Evolutionary conservation across 2,113 vertebrate species (phyloP).

Genomic region (Tetrao urogallus): DNA sequence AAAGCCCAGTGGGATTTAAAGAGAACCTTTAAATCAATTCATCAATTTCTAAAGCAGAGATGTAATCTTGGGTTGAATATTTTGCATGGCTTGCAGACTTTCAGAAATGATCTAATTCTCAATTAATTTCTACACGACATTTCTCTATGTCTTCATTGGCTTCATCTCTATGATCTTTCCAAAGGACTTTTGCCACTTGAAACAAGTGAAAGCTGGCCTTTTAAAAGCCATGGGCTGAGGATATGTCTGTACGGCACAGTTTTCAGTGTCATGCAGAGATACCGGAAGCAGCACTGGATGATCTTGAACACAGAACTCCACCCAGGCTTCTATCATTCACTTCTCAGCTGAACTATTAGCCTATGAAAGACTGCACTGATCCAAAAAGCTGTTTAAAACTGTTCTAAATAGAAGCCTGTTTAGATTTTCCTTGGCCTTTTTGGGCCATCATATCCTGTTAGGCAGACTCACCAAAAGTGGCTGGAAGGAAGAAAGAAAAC

Average conservation of each 20-base stretch:
- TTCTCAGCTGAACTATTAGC: background rate
- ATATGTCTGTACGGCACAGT: accelerated
- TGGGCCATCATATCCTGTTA: background rate
- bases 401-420: background rate
- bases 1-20: background rate
- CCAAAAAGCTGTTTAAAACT: background rate
- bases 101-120: background rate
- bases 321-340: background rate
- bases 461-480: background rate
- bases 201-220: background rate
- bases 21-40: background rate
- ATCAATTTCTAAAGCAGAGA: background rate
- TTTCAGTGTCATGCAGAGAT: background rate
- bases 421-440: background rate
- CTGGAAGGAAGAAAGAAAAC: background rate
- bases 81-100: background rate
- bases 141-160: background rate
- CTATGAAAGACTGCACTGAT: background rate
- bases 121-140: background rate
- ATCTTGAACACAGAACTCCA: background rate
- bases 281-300: background rate
- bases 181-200: background rate
- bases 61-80: background rate
- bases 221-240: background rate
- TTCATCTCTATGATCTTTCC: background rate